Conservation (phyloP, 2,888 invertebrate species). For the Dexiosoma caninum region DNA sequence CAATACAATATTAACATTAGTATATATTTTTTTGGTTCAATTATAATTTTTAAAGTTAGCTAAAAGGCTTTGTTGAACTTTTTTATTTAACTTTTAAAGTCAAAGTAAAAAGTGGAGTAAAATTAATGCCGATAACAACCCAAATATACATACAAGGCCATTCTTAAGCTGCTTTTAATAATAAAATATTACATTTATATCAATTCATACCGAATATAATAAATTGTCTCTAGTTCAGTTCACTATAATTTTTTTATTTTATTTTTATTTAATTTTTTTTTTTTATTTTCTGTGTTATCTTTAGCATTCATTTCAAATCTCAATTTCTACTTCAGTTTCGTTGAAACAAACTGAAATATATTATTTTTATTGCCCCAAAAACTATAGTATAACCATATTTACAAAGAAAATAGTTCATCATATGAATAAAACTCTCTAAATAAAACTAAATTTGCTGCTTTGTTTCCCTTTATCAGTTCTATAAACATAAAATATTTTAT, state of each 20-base stretch:
- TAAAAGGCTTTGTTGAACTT: too few species aligned
- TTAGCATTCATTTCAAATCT: neutral
- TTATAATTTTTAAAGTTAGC: too few species aligned
- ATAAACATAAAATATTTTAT: neutral
- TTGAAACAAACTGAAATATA: neutral
- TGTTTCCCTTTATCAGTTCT: neutral
- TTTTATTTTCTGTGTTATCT: too few species aligned
- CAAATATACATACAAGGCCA: too few species aligned
- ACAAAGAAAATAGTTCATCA: conserved; percentile 17
- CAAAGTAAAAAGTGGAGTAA: too few species aligned
- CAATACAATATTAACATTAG: too few species aligned
- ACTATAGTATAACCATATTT: neutral
- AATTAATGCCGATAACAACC: too few species aligned
- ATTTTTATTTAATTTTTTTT: neutral
- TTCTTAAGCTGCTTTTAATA: too few species aligned
- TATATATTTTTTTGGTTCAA: too few species aligned
- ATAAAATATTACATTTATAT: neutral
- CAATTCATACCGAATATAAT: neutral
- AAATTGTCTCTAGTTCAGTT: neutral
- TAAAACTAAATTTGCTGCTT: neutral
- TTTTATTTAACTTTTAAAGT: too few species aligned
- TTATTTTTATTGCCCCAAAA: neutral
- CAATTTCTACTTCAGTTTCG: neutral
- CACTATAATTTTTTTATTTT: too few species aligned
- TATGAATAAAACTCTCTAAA: neutral